phyloP scores from a whole-genome alignment of 1,140 invertebrate species.

The Heterodera schachtii region DNA sequence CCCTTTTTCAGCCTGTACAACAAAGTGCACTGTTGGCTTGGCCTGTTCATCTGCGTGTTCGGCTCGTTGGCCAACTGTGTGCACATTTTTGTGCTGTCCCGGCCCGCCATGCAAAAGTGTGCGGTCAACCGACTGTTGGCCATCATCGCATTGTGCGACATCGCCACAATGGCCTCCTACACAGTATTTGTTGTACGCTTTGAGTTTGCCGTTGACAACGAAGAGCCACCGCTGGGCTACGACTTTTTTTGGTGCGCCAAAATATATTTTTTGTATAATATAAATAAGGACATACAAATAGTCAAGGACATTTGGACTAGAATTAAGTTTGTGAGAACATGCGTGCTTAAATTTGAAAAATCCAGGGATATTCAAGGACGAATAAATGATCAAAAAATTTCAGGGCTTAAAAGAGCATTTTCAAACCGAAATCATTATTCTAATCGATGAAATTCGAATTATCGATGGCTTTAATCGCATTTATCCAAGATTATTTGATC shows the following conservation, averaged over 20 bases:
- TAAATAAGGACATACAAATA: too few species aligned
- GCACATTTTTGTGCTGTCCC: constrained; percentile 50
- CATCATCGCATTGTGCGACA: constrained; percentile 57
- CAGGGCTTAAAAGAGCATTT: too few species aligned
- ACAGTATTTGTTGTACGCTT: constrained; percentile 53
- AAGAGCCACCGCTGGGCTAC: constrained; percentile 50
- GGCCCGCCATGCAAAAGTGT: constrained; percentile 54
- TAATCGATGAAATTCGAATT: too few species aligned
- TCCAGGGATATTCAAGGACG: too few species aligned
- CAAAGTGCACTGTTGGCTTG: constrained; percentile 49
- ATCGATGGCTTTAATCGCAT: too few species aligned
- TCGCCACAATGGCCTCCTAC: constrained; percentile 55
- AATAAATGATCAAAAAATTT: too few species aligned
- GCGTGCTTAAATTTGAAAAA: too few species aligned
- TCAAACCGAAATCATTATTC: too few species aligned
- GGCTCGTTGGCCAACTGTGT: constrained; percentile 49
- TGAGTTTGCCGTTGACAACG: constrained; percentile 48
- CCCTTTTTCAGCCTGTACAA: constrained; percentile 53
- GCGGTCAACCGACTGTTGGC: constrained; percentile 52
- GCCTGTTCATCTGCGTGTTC: constrained; percentile 51
- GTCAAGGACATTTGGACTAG: too few species aligned
- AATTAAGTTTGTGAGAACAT: too few species aligned
- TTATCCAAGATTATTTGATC: too few species aligned
- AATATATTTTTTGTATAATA: too few species aligned
- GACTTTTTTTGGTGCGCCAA: constrained; percentile 26